Evolutionary conservation across 2,797 vertebrate genomes (phyloP), one percentile per base, ranked within the genome.

Genomic region (Neosilurus mollespiculum): DNA sequence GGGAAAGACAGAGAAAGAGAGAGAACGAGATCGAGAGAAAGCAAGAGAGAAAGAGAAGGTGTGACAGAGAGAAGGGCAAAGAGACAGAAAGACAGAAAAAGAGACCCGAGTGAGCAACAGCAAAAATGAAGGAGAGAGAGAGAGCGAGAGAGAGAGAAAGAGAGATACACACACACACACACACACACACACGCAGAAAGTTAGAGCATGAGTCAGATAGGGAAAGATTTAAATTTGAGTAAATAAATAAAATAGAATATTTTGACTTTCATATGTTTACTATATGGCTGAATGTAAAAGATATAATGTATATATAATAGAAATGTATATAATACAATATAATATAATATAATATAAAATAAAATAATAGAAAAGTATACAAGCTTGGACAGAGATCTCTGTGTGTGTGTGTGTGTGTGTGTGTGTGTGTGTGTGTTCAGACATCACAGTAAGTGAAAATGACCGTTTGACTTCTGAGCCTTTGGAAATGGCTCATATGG

Each of bases 1-100:
- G 0, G 3, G 3, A 14, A 4, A 43, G 0, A 4, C 9, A 12
- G 0, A n/a, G 34, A 49, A 1, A n/a, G 18, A 22, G 0, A 20
- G 34, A 18, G 16, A 20, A 30, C 18, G 15, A 56, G 1, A n/a
- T 14, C 14, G 14, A n/a, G 18, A 22, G 0, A 20, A 15, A 18
- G 15, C 15, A 59, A 16, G 58, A 20, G 58, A 59, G 4, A 8
- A 20, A 20, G 59, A 61, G 9, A n/a, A 3, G 43, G 43, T 43
- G 43, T 43, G 43, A 43, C 43, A 43, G 8, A 8, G 24, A 65
- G 43, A 43, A 43, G 43, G 43, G 43, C 43, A 43, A 43, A 43
- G 43, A 43, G 43, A 43, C 43, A 43, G 43, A 43, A 4, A 43
- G 43, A 43, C 43, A 43, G 43, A 43, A 30, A 30, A 30, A 30